Percentiles rank a stretch among this genome's conserved stretches.
phyloP scores from a whole-genome alignment of 1,140 invertebrate species.

The Hyles euphorbiae region DNA sequence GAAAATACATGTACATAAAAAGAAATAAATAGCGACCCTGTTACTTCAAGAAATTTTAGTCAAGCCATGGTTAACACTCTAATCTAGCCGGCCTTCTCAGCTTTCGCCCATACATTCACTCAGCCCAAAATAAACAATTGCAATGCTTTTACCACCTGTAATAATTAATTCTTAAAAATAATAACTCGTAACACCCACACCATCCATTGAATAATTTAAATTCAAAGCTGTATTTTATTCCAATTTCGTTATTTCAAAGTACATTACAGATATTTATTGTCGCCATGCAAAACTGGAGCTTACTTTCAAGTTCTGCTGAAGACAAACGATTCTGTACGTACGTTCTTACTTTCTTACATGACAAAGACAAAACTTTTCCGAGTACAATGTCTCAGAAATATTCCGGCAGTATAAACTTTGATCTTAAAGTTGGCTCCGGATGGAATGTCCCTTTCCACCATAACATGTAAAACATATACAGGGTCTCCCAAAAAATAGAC shows the following conservation, averaged over 20 bases:
- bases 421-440: slow-evolving; percentile 28
- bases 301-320: slow-evolving; percentile 30
- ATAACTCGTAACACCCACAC: too few relatives aligned
- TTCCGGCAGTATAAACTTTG: slow-evolving; percentile 55
- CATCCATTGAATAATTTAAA: too few relatives aligned
- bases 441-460: neutral
- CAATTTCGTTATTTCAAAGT: slow-evolving; percentile 22
- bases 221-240: slow-evolving; percentile 19
- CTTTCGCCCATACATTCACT: too few relatives aligned
- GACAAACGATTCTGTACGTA: slow-evolving; percentile 51
- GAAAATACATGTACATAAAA: too few relatives aligned
- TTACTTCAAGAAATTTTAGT: too few relatives aligned
- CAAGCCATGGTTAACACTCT: too few relatives aligned
- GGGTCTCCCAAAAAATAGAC: too few relatives aligned
- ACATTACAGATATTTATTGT: slow-evolving; percentile 43
- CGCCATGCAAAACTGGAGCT: slow-evolving; percentile 36
- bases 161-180: too few relatives aligned
- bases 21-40: too few relatives aligned
- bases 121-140: too few relatives aligned
- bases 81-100: too few relatives aligned
- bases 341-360: slow-evolving; percentile 55
- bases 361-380: slow-evolving; percentile 59
- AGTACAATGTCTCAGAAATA: slow-evolving; percentile 49
- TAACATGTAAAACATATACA: neutral
- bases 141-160: too few relatives aligned